Conservation (phyloP, 2,888 invertebrate genomes). For the Harpalus rufipes region DNA sequence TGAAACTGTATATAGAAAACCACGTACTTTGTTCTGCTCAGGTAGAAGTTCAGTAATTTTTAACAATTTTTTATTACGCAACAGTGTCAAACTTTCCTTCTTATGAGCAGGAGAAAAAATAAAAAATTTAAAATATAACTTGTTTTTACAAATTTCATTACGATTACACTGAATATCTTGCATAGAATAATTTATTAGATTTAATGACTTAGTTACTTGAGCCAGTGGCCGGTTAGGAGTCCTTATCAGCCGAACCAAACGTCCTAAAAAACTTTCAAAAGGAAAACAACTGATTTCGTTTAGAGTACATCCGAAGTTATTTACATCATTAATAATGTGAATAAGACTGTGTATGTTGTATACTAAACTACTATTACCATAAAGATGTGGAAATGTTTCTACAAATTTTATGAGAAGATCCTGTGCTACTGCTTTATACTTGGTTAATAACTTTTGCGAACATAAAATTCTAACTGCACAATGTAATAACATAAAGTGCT, state of each 20-base stretch:
- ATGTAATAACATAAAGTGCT: conserved; percentile 3
- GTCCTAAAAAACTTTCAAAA: neutral
- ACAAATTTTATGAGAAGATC: neutral
- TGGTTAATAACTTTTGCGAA: neutral
- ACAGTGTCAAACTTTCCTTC: neutral
- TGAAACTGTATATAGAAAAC: neutral
- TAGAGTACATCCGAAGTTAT: conserved; percentile 1
- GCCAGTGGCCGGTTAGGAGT: neutral
- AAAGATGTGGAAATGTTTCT: neutral
- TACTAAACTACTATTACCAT: neutral
- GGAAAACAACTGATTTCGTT: neutral
- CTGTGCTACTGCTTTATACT: neutral
- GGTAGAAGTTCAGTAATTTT: neutral
- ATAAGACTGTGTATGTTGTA: conserved; percentile 10
- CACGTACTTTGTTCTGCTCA: neutral
- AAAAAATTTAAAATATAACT: neutral
- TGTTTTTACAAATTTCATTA: conserved; percentile 1
- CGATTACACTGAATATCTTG: neutral
- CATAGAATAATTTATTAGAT: neutral
- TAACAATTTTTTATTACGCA: neutral
- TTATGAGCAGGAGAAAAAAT: neutral
- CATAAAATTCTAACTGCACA: neutral
- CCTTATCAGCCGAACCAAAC: neutral
- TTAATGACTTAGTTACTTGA: neutral
- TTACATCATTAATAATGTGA: neutral